Base-by-base conservation (phyloP, 2,113 vertebrate genomes). In the Cololabis saira region DNA sequence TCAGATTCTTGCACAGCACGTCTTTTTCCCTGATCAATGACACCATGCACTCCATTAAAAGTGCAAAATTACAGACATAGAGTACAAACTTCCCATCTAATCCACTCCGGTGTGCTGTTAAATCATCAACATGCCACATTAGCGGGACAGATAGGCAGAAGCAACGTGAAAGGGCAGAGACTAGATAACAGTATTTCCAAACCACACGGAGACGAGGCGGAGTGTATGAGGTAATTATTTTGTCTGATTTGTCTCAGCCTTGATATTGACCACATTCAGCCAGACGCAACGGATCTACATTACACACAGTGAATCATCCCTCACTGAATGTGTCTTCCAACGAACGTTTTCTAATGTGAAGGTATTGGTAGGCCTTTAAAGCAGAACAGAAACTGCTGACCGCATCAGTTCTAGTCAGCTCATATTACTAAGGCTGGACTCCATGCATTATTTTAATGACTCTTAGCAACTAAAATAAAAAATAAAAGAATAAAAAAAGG, bases 21-120 rank as follows among this genome's bases (percentile, higher is more conserved):
- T 84, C 79, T 51, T n/a, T 24, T 65, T 72, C 69, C 10, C 6
- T 62, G 77, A 87, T 90, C 78, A 77, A 61, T 80, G 83, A 74
- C 82, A 83, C 76, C 37, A 5, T 27, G 24, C 49, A 79, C 81
- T 78, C 62, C 62, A 63, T 76, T 59, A 65, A 80, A 86, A 73
- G 61, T 67, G 49, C 24, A 49, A 62, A 67, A 69, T 66, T 58
- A 67, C 74, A 74, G 70, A 77, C 76, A 59, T 74, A 61, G 44
- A 59, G 72, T 33, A 58, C 64, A 71, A 80, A 74, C 74, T 56
- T 77, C 76, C 54, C 77, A 24, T 49, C 58, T 89, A 81, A 91
- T 90, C 74, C 72, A 66, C 33, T 9, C 65, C 18, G 15, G 54
- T 68, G 65, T 24, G 40, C 53, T 57, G 63, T 67, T 74, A 78